phyloP scores from a whole-genome alignment of 1,140 invertebrate genomes.

The Leptopilina boulardi region DNA sequence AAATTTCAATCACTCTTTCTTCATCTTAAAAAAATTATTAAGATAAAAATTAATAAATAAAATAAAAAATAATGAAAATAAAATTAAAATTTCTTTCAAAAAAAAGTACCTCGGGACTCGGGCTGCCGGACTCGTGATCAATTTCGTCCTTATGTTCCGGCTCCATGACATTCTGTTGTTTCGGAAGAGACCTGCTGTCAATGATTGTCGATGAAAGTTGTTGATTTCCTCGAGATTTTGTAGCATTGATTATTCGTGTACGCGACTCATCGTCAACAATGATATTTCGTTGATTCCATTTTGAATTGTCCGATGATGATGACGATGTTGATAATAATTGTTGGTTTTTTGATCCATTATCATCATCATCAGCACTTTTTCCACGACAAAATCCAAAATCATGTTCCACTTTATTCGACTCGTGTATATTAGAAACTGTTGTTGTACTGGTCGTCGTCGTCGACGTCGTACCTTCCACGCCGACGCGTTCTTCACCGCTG shows the following conservation, averaged over 20 bases:
- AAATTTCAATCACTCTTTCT: too few relatives aligned
- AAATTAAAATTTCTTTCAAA: neutral
- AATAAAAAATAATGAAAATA: neutral
- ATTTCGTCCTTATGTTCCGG: slow-evolving; percentile 67
- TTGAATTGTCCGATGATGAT: slow-evolving; percentile 50
- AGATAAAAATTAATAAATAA: neutral
- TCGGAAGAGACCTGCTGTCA: slow-evolving; percentile 36
- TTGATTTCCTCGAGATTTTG: slow-evolving; percentile 18
- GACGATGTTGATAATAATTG: slow-evolving; percentile 45
- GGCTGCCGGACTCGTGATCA: slow-evolving; percentile 62
- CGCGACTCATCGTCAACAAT: slow-evolving; percentile 16
- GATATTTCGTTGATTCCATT: slow-evolving; percentile 46
- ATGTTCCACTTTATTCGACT: neutral
- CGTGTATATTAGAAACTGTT: slow-evolving; percentile 37
- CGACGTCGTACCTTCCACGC: slow-evolving; percentile 58
- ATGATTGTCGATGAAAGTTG: slow-evolving; percentile 34
- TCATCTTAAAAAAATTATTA: too few relatives aligned
- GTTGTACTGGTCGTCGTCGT: too few relatives aligned
- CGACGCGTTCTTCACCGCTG: slow-evolving; percentile 44
- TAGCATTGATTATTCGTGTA: slow-evolving; percentile 44
- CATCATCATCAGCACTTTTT: slow-evolving; percentile 52
- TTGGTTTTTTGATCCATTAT: slow-evolving; percentile 50
- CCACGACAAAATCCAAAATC: slow-evolving; percentile 8
- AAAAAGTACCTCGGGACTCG: slow-evolving; percentile 65
- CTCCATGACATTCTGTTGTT: slow-evolving; percentile 69